Conservation (phyloP, 2,113 vertebrate genomes). For the Oophaga pumilio region DNA sequence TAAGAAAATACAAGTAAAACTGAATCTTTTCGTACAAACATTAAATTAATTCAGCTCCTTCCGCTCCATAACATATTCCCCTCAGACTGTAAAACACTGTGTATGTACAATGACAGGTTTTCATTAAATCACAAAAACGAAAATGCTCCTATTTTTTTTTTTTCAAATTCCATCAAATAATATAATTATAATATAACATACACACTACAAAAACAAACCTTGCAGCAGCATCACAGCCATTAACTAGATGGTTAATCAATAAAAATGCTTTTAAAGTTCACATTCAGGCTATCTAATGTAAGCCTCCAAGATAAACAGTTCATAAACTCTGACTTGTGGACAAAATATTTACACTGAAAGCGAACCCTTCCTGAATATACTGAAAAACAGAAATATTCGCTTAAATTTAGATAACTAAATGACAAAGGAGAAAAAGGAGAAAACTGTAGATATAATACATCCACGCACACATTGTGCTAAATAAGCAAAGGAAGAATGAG, state of each 20-base stretch:
- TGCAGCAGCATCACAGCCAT: slow-evolving; percentile 1
- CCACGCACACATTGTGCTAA: background rate
- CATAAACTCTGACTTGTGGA: slow-evolving; percentile 37
- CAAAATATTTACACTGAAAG: slow-evolving; percentile 48
- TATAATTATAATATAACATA: background rate
- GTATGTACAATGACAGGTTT: background rate
- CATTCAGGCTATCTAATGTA: slow-evolving; percentile 35
- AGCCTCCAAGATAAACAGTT: slow-evolving; percentile 42
- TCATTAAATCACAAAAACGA: background rate
- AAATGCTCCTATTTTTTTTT: background rate
- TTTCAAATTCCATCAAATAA: no score
- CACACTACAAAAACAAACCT: background rate
- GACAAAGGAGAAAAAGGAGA: background rate
- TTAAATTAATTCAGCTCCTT: no score
- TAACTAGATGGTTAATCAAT: slow-evolving; percentile 28
- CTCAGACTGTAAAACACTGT: background rate
- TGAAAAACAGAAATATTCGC: slow-evolving; percentile 15
- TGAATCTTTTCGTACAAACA: no score
- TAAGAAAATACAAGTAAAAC: no score
- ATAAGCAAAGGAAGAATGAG: background rate
- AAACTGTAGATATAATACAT: slow-evolving; percentile 1
- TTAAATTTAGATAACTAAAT: background rate
- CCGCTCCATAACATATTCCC: no score
- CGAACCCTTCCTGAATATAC: slow-evolving; percentile 1
- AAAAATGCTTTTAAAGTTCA: slow-evolving; percentile 49